Base-by-base conservation (phyloP, 2,888 invertebrate species). In the Hyposoter didymator region DNA sequence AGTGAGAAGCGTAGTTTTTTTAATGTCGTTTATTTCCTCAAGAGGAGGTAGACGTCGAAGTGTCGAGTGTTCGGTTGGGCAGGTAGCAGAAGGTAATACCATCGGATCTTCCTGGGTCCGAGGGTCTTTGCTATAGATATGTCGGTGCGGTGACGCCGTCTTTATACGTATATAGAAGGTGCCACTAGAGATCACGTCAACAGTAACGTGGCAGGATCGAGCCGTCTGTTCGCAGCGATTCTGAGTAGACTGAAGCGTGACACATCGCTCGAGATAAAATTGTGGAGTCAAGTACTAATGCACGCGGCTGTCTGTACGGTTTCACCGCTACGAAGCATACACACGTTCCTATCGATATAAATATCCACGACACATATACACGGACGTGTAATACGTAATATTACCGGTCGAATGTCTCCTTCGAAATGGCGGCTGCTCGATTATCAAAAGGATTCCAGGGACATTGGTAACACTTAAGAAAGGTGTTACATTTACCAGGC, bases 251-350 rank as follows among this genome's bases (percentile, higher is more conserved):
- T 85, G 82, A 84, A 85, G 83, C 80, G 87, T 88, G 87, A 88
- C 86, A 88, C 85, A 86, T 84, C 80, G 83, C 32, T 47, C 80
- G 86, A 87, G 88, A 88, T 88, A 87, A 88, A 88, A 87, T 84
- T 86, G 83, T 87, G 73, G 78, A 80, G 76, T 86, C 73, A 82
- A 84, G 76, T 79, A 83, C 84, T 87, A 87, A 88, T 88, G 87
- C 80, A 82, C 80, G 81, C 69, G 62, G 74, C 67, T 35, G 64
- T 81, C 74, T 59, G 73, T 64, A 66, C 52, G 28, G 35, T 69
- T 49, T 73, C 32, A 69, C 66, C 52, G 59, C 64, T 39, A 17
- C 39, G 17, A n/a, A 45, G 39, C 55, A 17, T n/a, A 43, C 22
- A 66, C 55, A 66, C 66, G 43, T 59, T 59, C 28, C 10, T 28